Evolutionary conservation across 2,113 vertebrate species (phyloP), one percentile per base, ranked within the genome.

Genomic region (Tragulus kanchil): DNA sequence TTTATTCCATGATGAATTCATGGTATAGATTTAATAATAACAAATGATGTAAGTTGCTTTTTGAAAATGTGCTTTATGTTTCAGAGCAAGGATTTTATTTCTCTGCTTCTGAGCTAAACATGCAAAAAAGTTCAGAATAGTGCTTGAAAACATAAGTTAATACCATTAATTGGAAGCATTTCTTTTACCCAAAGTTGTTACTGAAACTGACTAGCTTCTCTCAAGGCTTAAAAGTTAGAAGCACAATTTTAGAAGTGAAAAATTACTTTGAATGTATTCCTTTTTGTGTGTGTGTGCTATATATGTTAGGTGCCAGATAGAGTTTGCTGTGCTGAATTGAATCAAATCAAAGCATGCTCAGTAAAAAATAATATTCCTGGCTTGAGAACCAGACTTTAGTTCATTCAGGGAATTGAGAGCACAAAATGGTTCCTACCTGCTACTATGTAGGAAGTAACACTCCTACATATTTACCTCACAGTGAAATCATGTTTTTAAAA

Each of bases 181-280:
- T 87, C 78, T 98, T 96, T 86, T 56, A 62, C 89, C 89, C 79
- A 23, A 71, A 93, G 26, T 87, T 87, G 82, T 56, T 64, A 77
- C 69, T 84, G 50, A 67, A 50, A 85, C 42, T 73, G 45, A 67
- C 81, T 75, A 89, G 59, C 64, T 93, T 67, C 45, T 96, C 48
- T 93, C 21, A 79, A 75, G n/a, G 31, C 82, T 93, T 85, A 88
- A 93, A 88, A 77, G 75, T 95, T 88, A 69, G 59, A 8, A 89
- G 54, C 84, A 83, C 77, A 90, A 12, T 93, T 94, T 89, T 94
- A 92, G 75, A 97, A 96, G 93, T 85, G 69, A 93, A 77, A 95
- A 87, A 79, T 64, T 97, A 88, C 85, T 83, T 88, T 91, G 81
- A 96, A 79, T 85, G 62, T 71, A 91, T 97, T 89, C 62, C 61